Evolutionary conservation across 2,797 vertebrate species (phyloP).

Genomic region (Poecilia wingei): DNA sequence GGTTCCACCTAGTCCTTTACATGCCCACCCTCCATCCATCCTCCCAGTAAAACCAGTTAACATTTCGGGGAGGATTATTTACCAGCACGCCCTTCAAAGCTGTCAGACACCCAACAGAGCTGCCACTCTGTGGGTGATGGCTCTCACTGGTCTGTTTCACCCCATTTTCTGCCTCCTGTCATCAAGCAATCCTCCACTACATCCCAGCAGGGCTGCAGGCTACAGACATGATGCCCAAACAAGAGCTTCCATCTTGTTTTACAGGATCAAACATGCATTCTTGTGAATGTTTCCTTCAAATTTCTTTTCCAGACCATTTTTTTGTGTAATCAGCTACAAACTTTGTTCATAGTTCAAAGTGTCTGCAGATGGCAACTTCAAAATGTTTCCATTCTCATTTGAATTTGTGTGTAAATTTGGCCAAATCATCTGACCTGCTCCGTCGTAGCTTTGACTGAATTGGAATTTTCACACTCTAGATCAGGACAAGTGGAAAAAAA

Average conservation of each 20-base stretch:
- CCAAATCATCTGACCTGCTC: background rate
- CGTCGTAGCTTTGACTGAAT: background rate
- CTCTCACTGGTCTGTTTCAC: conserved; percentile 28
- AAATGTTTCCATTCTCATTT: background rate
- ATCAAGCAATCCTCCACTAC: conserved; percentile 29
- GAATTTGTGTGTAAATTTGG: background rate
- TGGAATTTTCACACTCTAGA: background rate
- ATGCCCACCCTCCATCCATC: background rate
- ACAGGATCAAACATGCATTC: background rate
- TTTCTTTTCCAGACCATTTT: too few relatives aligned
- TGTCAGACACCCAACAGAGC: conserved; percentile 31
- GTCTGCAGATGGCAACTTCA: background rate
- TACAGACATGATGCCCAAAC: background rate
- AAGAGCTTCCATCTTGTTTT: conserved; percentile 13
- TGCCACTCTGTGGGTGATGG: conserved; percentile 22
- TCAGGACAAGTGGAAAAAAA: background rate
- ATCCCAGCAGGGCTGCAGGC: background rate
- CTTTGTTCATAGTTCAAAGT: background rate
- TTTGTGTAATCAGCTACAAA: too few relatives aligned
- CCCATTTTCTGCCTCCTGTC: conserved; percentile 24
- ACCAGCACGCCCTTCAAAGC: conserved; percentile 39
- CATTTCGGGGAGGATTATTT: conserved; percentile 49
- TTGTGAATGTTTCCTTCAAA: background rate
- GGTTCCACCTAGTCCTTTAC: background rate
- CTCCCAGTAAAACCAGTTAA: conserved; percentile 26